Percentiles rank a stretch among this genome's conserved stretches.
phyloP scores from a whole-genome alignment of 2,113 vertebrate species.

The Thamnaconus septentrionalis region DNA sequence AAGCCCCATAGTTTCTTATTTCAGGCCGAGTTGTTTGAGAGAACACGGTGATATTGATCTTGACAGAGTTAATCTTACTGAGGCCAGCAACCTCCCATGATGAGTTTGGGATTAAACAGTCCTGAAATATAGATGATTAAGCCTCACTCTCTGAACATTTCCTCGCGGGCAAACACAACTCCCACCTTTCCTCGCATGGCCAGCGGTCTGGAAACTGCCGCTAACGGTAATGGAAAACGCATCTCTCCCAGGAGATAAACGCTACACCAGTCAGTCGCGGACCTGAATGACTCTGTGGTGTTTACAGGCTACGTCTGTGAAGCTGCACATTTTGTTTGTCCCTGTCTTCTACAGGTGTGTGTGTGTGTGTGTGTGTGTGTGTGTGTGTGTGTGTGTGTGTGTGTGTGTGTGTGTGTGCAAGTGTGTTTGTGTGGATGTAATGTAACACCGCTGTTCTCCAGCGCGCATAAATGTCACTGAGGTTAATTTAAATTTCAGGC shows the following conservation, averaged over 20 bases:
- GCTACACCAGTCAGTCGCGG: no score
- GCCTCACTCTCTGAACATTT: conserved; percentile 61
- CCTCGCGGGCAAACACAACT: conserved; percentile 27
- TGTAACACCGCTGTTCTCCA: conserved; percentile 60
- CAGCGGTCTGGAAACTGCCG: background rate
- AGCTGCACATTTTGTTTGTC: conserved; percentile 47
- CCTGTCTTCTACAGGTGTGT: conserved; percentile 59
- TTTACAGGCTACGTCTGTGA: conserved; percentile 37
- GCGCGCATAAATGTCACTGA: conserved; percentile 68
- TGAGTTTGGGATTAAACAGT: conserved; percentile 53
- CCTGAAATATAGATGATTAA: conserved; percentile 71
- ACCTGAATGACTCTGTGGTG: conserved; percentile 16
- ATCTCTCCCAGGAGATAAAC: no score
- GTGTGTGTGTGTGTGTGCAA: conserved; percentile 30
- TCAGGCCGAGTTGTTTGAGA: conserved; percentile 30
- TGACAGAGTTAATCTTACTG: conserved; percentile 48
- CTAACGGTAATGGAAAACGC: no score
- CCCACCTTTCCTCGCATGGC: background rate
- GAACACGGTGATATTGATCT: conserved; percentile 43
- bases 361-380: conserved; percentile 27
- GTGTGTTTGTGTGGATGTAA: conserved; percentile 58
- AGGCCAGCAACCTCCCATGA: conserved; percentile 34
- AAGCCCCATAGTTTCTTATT: conserved; percentile 8
- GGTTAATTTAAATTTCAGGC: conserved; percentile 77
- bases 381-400: conserved; percentile 32